Conservation (phyloP, 2,113 vertebrate genomes). For the Forbesichthys papilliferus region DNA sequence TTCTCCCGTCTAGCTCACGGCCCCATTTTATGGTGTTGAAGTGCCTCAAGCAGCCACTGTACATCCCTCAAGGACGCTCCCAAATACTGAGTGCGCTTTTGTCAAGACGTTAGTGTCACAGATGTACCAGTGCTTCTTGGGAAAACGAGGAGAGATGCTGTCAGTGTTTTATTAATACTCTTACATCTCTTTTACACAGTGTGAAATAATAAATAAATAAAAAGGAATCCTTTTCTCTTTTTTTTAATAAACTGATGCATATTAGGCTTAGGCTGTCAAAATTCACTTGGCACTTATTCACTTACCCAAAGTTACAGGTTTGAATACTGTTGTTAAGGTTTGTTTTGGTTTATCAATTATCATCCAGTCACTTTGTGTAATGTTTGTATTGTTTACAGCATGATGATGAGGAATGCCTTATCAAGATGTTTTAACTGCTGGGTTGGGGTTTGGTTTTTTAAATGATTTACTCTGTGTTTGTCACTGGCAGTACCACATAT, state of each 20-base stretch:
- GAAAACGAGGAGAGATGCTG: conserved; percentile 11
- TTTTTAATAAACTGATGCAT: neutral
- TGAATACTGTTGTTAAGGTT: conserved; percentile 12
- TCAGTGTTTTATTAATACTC: conserved; percentile 1
- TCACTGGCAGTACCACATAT: neutral
- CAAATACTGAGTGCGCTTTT: conserved; percentile 24
- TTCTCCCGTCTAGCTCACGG: neutral
- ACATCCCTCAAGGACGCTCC: conserved; percentile 27
- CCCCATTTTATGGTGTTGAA: conserved; percentile 41
- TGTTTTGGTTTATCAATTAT: conserved; percentile 20
- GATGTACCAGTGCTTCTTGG: neutral
- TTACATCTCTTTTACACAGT: neutral
- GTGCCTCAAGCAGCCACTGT: conserved; percentile 48
- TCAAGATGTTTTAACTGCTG: conserved; percentile 20
- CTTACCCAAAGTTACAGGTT: neutral
- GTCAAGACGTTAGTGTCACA: conserved; percentile 9
- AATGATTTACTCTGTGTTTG: conserved; percentile 20
- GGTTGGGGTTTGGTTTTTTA: conserved; percentile 4
- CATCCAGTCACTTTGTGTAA: neutral
- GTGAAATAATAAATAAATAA: neutral
- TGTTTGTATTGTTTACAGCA: conserved; percentile 3
- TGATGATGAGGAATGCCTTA: conserved; percentile 28
- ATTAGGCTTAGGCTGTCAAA: conserved; percentile 6
- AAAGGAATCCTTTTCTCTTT: conserved; percentile 2
- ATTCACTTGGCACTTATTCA: neutral